A percentile compares a stretch with the other conserved stretches of the same genome.
phyloP scores from a whole-genome alignment of 2,113 vertebrate genomes.

The Piprites chloris region DNA sequence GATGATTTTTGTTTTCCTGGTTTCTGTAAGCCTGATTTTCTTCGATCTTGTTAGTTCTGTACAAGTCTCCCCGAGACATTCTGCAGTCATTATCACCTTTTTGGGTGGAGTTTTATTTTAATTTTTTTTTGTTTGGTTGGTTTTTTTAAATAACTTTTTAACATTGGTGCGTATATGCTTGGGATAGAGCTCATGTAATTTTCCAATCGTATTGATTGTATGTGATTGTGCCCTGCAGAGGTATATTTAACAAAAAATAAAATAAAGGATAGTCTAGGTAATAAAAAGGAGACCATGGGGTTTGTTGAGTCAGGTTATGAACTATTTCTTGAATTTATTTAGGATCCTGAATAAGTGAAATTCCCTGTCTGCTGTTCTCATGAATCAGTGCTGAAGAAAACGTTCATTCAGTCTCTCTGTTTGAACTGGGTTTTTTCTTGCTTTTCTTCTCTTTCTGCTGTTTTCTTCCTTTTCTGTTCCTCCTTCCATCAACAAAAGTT shows the following conservation, averaged over 20 bases:
- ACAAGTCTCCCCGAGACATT: conserved; percentile 83
- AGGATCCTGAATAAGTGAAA: conserved; percentile 25
- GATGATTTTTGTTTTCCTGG: not conserved
- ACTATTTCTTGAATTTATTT: conserved; percentile 53
- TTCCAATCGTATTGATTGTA: conserved; percentile 88
- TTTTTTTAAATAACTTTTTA: conserved; percentile 75
- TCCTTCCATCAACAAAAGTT: not conserved
- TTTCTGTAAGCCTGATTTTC: conserved; percentile 56
- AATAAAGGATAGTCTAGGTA: conserved; percentile 63
- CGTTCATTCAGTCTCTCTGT: not conserved
- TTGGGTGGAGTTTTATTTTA: conserved; percentile 82
- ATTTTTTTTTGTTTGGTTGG: conserved; percentile 50
- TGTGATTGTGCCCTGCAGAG: conserved; percentile 84
- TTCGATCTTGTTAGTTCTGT: conserved; percentile 70
- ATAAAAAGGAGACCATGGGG: conserved; percentile 72
- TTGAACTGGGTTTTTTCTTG: not conserved
- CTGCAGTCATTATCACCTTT: conserved; percentile 84
- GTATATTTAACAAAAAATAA: conserved; percentile 79
- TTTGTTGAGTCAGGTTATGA: conserved; percentile 65
- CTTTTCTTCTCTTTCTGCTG: not conserved
- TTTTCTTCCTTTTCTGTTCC: not conserved
- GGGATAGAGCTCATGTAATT: conserved; percentile 82
- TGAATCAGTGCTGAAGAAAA: conserved; percentile 2
- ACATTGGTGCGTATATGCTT: conserved; percentile 83
- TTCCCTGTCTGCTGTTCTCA: conserved; percentile 28